phyloP scores from a whole-genome alignment of 2,113 vertebrate species.

The Xenopus tropicalis region DNA sequence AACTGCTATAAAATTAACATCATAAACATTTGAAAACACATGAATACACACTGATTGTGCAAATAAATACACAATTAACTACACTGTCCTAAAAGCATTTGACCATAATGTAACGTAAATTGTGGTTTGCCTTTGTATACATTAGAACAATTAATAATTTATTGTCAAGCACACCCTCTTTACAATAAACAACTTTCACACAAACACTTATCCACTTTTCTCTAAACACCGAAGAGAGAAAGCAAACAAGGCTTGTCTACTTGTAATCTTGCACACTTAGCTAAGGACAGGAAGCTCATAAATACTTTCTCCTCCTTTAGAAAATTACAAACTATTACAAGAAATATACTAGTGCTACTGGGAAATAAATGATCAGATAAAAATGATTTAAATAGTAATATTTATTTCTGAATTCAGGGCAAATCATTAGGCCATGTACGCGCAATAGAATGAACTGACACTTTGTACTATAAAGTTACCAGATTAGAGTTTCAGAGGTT shows the following conservation, averaged over 20 bases:
- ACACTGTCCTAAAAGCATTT: slow-evolving; percentile 22
- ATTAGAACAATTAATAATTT: slow-evolving; percentile 35
- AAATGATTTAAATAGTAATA: no score
- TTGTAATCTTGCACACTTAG: slow-evolving; percentile 3
- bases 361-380: no score
- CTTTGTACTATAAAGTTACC: no score
- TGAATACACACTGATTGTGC: slow-evolving; percentile 24
- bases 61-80: slow-evolving; percentile 30
- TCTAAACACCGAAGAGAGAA: slow-evolving; percentile 17
- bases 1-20: slow-evolving; percentile 18
- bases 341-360: no score
- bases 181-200: slow-evolving; percentile 24
- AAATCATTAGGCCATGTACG: no score
- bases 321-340: no score
- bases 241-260: slow-evolving; percentile 8
- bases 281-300: not conserved
- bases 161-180: slow-evolving; percentile 34
- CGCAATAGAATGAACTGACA: no score
- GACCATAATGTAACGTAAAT: slow-evolving; percentile 25
- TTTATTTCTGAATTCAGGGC: no score
- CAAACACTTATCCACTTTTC: slow-evolving; percentile 7
- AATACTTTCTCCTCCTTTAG: no score
- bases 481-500: no score
- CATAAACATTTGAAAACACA: slow-evolving; percentile 28
- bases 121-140: slow-evolving; percentile 29